These are phyloP conservation scores for Coluber constrictor DNA, from an alignment of 2,797 vertebrate genomes.

Conservation along the genomic window DNA sequence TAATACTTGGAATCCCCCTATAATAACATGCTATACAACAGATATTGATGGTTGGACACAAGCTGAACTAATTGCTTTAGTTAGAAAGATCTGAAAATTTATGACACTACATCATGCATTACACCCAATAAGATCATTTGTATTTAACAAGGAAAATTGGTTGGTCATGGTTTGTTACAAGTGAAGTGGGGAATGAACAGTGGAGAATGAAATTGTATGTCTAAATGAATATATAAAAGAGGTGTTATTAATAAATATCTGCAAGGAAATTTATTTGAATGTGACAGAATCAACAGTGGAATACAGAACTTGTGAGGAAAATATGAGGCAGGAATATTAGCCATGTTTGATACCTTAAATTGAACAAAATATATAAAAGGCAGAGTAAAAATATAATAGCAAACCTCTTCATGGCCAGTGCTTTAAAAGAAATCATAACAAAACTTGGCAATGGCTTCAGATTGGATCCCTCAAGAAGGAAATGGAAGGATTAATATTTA, in stretches of 20 bases:
- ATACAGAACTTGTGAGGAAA: background rate
- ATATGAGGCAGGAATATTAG: background rate
- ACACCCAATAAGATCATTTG: background rate
- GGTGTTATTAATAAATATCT: background rate
- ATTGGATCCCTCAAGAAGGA: background rate
- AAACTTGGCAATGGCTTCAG: background rate
- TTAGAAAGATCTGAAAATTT: background rate
- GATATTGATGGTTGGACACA: background rate
- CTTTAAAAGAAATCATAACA: background rate
- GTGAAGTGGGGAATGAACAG: background rate
- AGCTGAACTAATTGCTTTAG: background rate
- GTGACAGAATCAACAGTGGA: background rate
- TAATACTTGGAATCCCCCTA: background rate
- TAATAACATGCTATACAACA: background rate
- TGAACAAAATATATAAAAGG: background rate
- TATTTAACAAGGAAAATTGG: background rate
- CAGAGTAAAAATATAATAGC: background rate
- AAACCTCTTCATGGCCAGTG: background rate
- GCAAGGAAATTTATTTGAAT: background rate
- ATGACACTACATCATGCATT: background rate
- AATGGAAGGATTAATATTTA: background rate
- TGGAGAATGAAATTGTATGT: background rate
- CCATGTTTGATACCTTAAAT: background rate
- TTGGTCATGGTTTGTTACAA: background rate
- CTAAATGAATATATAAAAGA: background rate